A percentile compares a stretch with the other conserved stretches of the same genome.
phyloP scores from a whole-genome alignment of 2,888 invertebrate genomes.

The Mimachlamys varia region DNA sequence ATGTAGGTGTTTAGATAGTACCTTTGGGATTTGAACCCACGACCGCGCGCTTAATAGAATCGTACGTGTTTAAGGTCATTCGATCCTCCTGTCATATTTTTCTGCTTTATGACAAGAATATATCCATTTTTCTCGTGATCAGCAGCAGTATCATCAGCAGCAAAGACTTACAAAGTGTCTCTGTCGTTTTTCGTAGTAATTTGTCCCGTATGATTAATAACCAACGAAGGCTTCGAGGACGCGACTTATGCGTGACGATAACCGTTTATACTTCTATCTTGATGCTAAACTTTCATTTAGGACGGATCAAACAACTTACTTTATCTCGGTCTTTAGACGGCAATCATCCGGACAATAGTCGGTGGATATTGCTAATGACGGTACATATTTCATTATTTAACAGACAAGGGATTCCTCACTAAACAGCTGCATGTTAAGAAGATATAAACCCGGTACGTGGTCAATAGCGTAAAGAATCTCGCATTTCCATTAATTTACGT shows the following conservation, averaged over 20 bases:
- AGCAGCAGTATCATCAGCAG: neutral
- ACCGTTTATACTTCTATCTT: neutral
- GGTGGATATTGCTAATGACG: neutral
- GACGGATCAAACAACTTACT: neutral
- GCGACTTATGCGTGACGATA: neutral
- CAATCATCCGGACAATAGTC: neutral
- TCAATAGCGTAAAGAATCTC: neutral
- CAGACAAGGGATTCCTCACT: neutral
- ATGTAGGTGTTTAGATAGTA: neutral
- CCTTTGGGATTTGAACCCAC: neutral
- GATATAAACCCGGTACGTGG: neutral
- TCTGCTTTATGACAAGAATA: neutral
- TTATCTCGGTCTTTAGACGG: neutral
- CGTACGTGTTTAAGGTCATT: neutral
- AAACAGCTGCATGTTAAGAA: neutral
- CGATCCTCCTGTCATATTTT: neutral
- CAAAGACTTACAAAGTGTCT: neutral
- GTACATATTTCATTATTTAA: neutral
- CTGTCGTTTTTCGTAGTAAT: neutral
- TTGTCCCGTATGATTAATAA: neutral
- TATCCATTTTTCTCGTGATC: conserved; percentile 12
- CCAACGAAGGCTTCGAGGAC: neutral
- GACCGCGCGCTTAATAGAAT: neutral
- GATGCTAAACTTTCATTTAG: conserved; percentile 1
- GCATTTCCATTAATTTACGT: neutral